phyloP scores from a whole-genome alignment of 1,140 invertebrate genomes.

The Drosophila ficusphila region DNA sequence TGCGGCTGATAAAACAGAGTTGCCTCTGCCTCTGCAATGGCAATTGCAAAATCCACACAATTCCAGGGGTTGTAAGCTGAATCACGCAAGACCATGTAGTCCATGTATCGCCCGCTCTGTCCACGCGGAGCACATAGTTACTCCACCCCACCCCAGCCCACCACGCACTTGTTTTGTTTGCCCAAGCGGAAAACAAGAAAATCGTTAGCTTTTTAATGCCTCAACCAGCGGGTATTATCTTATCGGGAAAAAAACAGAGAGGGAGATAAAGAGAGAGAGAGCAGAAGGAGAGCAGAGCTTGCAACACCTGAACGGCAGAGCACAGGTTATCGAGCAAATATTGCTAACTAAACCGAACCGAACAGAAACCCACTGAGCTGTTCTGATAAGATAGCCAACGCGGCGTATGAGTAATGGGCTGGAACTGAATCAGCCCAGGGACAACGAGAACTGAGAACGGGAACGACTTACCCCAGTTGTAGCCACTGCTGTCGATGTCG shows the following conservation, averaged over 20 bases:
- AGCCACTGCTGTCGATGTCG: conserved; percentile 69
- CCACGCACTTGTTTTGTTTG: conserved; percentile 63
- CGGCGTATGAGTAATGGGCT: conserved; percentile 69
- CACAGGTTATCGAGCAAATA: conserved; percentile 77
- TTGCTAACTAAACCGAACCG: conserved; percentile 60
- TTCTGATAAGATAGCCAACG: conserved; percentile 65
- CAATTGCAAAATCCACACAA: conserved; percentile 25
- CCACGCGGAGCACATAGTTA: conserved; percentile 2
- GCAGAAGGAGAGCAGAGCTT: conserved; percentile 1
- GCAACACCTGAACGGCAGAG: conserved; percentile 45
- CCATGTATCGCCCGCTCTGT: neutral
- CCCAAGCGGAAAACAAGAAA: conserved; percentile 49
- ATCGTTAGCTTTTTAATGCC: conserved; percentile 67
- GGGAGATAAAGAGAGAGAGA: neutral
- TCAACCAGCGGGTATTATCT: conserved; percentile 56
- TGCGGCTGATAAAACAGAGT: conserved; percentile 24
- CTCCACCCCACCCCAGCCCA: neutral
- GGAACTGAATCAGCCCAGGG: conserved; percentile 58
- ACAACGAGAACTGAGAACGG: too few species aligned
- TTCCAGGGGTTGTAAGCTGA: conserved; percentile 62
- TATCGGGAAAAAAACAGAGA: conserved; percentile 45
- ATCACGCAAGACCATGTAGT: conserved; percentile 42
- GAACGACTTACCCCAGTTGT: conserved; percentile 78
- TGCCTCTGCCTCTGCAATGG: conserved; percentile 29
- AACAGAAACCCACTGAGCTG: conserved; percentile 38